Percentiles rank a stretch among this genome's conserved stretches.
phyloP scores from a whole-genome alignment of 2,113 vertebrate genomes.

The Sialia sialis region DNA sequence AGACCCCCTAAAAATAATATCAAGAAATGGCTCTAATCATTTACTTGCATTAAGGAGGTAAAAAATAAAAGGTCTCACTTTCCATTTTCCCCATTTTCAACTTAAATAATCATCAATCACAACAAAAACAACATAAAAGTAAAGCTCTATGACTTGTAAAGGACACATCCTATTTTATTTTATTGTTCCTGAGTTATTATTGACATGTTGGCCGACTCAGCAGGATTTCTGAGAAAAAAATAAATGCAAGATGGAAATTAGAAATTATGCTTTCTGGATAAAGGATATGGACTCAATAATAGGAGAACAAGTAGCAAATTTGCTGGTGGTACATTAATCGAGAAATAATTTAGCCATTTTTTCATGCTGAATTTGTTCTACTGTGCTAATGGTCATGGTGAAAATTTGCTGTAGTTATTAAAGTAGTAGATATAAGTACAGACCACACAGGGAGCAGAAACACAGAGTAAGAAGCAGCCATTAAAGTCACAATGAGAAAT shows the following conservation, averaged over 20 bases:
- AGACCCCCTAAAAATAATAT: accelerated
- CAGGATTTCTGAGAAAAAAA: neutral
- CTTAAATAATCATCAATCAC: neutral
- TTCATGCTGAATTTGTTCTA: neutral
- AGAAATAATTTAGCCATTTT: neutral
- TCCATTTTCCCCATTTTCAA: neutral
- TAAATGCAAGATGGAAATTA: neutral
- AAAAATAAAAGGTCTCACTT: neutral
- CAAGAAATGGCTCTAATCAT: neutral
- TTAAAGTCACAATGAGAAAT: constrained; percentile 40
- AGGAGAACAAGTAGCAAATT: neutral
- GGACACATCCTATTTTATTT: neutral
- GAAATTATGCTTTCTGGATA: neutral
- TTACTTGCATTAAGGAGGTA: accelerated
- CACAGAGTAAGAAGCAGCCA: neutral
- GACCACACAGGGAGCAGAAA: constrained; percentile 4
- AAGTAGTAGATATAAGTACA: constrained; percentile 23
- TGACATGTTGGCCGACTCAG: neutral
- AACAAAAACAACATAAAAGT: neutral
- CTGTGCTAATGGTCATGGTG: neutral
- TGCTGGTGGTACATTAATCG: neutral
- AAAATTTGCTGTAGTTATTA: neutral
- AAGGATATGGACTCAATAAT: neutral
- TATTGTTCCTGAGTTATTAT: neutral
- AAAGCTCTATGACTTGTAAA: neutral